Evolutionary conservation across 2,888 invertebrate species (phyloP).

Genomic region (Melieria crassipennis): DNA sequence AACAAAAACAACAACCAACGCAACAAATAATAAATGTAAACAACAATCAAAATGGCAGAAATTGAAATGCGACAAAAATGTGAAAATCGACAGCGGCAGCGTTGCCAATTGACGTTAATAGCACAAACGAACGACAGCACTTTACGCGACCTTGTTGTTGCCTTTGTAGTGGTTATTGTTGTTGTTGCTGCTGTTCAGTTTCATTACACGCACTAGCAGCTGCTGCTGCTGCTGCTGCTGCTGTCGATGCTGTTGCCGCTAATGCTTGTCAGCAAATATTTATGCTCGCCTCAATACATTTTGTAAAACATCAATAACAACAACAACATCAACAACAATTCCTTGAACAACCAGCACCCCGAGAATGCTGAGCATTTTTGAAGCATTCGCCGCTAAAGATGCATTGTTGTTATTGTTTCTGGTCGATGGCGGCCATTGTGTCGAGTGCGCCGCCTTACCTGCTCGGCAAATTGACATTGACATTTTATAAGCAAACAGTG

Average conservation of each 20-base stretch:
- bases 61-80: not conserved
- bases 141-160: not conserved
- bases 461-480: too few relatives aligned
- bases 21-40: not conserved
- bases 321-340: not conserved
- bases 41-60: too few relatives aligned
- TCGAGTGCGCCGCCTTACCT: too few relatives aligned
- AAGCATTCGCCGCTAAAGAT: too few relatives aligned
- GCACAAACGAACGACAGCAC: not conserved
- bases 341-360: too few relatives aligned
- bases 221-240: not conserved
- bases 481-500: too few relatives aligned
- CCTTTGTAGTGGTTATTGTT: not conserved
- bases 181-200: not conserved
- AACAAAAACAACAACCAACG: not conserved
- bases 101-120: not conserved
- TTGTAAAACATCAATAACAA: not conserved
- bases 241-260: not conserved
- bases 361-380: too few relatives aligned
- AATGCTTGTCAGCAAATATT: slow-evolving; percentile 1
- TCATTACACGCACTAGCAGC: not conserved
- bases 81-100: not conserved
- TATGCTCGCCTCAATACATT: not conserved
- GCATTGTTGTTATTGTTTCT: too few relatives aligned
- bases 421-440: too few relatives aligned